phyloP scores from a whole-genome alignment of 2,113 vertebrate species.

The Aix galericulata region DNA sequence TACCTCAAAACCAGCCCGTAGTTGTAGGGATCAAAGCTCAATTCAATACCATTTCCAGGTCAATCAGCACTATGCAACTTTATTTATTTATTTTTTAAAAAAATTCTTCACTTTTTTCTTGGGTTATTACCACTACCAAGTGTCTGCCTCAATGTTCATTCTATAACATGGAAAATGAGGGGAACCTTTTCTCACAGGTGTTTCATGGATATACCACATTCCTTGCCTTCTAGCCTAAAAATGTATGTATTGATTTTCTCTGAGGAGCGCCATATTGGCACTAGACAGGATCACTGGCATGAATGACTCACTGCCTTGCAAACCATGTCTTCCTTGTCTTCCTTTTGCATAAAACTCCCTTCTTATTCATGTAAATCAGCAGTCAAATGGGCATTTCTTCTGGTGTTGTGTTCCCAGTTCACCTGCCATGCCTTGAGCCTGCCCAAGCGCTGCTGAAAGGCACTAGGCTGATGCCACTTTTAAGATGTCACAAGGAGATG shows the following conservation, averaged over 20 bases:
- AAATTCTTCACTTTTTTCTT: not conserved
- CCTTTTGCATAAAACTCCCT: not conserved
- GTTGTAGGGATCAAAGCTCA: not conserved
- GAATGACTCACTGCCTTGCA: not conserved
- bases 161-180: not conserved
- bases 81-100: not conserved
- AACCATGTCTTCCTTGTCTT: not conserved
- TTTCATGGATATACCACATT: not conserved
- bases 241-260: not conserved
- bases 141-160: not conserved
- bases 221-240: not conserved
- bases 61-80: not conserved
- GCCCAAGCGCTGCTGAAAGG: not conserved
- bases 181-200: not conserved
- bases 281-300: not conserved
- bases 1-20: not conserved
- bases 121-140: not conserved
- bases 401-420: not conserved
- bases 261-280: not conserved
- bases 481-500: not conserved
- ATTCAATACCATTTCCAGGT: not conserved
- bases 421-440: not conserved
- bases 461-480: rapidly evolving
- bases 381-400: not conserved
- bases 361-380: not conserved